Percentiles rank a stretch among this genome's conserved stretches.
Conservation (phyloP, 1,140 invertebrate species). For the Piezodorus guildinii region DNA sequence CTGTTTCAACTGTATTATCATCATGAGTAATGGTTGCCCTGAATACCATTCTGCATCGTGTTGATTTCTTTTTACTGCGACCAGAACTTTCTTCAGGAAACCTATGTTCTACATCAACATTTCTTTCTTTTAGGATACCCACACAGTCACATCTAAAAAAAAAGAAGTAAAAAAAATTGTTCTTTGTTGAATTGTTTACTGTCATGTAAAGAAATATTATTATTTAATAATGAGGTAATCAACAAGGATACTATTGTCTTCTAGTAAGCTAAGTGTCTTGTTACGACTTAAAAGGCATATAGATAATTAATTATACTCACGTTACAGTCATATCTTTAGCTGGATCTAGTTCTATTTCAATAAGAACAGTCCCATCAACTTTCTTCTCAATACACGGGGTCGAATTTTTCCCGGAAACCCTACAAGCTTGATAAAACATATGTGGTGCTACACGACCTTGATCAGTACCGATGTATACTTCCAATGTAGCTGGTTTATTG, state of each 20-base stretch:
- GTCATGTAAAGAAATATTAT: neutral
- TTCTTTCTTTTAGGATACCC: slow-evolving; percentile 81
- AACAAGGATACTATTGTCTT: too few species aligned
- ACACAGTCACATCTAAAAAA: slow-evolving; percentile 58
- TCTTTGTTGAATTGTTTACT: neutral
- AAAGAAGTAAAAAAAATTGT: slow-evolving; percentile 5
- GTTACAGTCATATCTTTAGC: slow-evolving; percentile 81
- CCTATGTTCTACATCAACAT: slow-evolving; percentile 90
- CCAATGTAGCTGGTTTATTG: slow-evolving; percentile 67
- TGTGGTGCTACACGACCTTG: slow-evolving; percentile 74
- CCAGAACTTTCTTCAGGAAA: slow-evolving; percentile 62
- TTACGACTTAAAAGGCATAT: too few species aligned
- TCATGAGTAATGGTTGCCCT: slow-evolving; percentile 59
- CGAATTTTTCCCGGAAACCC: slow-evolving; percentile 90
- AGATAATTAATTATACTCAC: slow-evolving; percentile 30
- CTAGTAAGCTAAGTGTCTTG: too few species aligned
- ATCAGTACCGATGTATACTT: slow-evolving; percentile 91
- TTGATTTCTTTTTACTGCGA: slow-evolving; percentile 85
- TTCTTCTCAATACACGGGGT: slow-evolving; percentile 80
- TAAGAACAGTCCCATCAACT: slow-evolving; percentile 84
- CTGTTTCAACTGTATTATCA: slow-evolving; percentile 61
- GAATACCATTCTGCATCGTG: slow-evolving; percentile 89
- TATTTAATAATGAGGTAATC: too few species aligned
- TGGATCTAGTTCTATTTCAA: slow-evolving; percentile 82
- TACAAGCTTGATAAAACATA: slow-evolving; percentile 91